Base-by-base conservation (phyloP, 2,797 vertebrate species). In the Prunella strophiata region DNA sequence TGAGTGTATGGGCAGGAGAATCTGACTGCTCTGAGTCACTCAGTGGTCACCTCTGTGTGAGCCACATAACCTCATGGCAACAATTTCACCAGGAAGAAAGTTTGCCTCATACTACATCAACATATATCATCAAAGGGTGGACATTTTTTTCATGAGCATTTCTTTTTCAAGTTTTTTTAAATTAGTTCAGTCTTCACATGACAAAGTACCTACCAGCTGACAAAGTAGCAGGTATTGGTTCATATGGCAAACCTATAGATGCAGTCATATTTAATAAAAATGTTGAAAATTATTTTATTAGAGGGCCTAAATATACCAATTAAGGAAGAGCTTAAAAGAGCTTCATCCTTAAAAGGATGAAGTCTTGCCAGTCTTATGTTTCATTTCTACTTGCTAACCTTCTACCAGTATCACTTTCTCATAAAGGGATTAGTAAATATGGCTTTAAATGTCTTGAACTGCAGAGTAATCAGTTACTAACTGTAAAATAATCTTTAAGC, bases 1-100 rank as follows among this genome's bases (percentile, higher is more conserved):
- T 6, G 55, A n/a, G 40, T 1, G 0, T 3, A 2, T 3, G 29
- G 71, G 29, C 38, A 63, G 18, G 9, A 16, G n/a, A 21, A 16
- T 25, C 18, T n/a, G 25, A 4, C 30, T 43, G 3, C 32, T 54
- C 50, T 18, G 42, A 32, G 19, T 32, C 59, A 13, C 26, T 27
- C 48, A 8, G 0, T 9, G 32, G 27, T 16, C 21, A 83, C n/a
- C 26, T 42, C 47, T 32, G 1, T 2, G 16, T 11, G 66, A 67
- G 50, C 19, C 71, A 61, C n/a, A 52, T 32, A 43, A 52, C 13
- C 7, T 29, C 9, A 65, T 30, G 32, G 76, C 52, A 84, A 14
- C 72, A 32, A 36, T 27, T 43, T 67, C n/a, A 36, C 19, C 7
- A 9, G 61, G 5, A 77, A 11, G 30, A 43, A 47, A 36, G 10